Evolutionary conservation across 64 coral and sea anemone species (phyloP).

Genomic region (Cladopsammia gracilis): DNA sequence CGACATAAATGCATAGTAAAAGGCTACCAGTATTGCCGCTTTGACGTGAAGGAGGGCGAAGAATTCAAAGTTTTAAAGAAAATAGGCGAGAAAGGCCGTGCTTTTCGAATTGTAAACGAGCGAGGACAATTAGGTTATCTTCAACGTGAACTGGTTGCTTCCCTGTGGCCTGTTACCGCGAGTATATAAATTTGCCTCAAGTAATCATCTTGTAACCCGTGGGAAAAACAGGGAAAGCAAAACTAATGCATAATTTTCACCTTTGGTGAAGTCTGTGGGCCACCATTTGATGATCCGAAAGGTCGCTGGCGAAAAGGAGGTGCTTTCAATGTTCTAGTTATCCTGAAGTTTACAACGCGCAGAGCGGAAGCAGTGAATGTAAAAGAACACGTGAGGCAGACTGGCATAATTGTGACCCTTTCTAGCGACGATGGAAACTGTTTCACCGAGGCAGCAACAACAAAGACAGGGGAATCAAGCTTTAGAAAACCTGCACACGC

Average conservation of each 20-base stretch:
- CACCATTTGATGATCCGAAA: conserved; percentile 33
- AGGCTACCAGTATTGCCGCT: conserved; percentile 46
- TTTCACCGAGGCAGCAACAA: conserved; percentile 9
- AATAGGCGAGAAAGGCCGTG: conserved; percentile 27
- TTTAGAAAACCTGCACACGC: too few relatives aligned
- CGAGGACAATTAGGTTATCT: too few relatives aligned
- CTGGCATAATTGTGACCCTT: conserved; percentile 3
- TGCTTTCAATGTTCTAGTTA: conserved; percentile 15
- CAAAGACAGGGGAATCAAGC: too few relatives aligned
- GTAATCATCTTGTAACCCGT: not conserved
- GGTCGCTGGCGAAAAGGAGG: conserved; percentile 29
- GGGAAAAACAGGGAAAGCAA: not conserved
- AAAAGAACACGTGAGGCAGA: not conserved
- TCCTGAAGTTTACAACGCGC: conserved; percentile 9
- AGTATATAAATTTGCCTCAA: not conserved
- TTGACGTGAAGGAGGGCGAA: conserved; percentile 19
- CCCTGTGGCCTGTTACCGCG: conserved; percentile 32
- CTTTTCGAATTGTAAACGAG: conserved; percentile 17
- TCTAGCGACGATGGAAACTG: not conserved
- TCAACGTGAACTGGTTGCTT: too few relatives aligned
- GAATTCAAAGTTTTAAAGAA: conserved; percentile 41
- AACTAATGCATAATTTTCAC: conserved; percentile 6
- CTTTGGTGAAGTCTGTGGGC: conserved; percentile 15
- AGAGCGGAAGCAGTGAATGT: not conserved
- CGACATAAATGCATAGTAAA: conserved; percentile 38